Conservation (phyloP, 37 sponge, comb jelly and placozoan species). For the Axinella damicornis region DNA sequence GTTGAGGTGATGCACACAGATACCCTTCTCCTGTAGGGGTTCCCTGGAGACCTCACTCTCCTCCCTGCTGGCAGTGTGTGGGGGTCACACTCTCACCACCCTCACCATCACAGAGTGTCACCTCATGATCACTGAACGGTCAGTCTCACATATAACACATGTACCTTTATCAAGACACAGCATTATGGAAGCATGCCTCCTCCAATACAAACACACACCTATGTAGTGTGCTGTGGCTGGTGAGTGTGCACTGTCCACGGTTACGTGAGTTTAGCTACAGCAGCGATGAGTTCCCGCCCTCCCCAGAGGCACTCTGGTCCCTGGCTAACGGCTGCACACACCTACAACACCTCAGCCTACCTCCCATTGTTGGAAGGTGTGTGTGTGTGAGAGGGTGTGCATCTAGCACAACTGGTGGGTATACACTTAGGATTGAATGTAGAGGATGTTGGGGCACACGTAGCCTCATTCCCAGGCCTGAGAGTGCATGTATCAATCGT, state of each 20-base stretch:
- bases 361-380: constrained; percentile 36
- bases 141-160: neutral
- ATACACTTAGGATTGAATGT: too few species aligned
- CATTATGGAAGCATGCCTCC: too few species aligned
- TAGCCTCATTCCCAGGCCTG: too few species aligned
- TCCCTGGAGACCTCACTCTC: constrained; percentile 49
- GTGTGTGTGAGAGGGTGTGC: neutral
- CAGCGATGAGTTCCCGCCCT: constrained; percentile 71
- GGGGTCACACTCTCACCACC: constrained; percentile 6
- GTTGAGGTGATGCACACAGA: neutral
- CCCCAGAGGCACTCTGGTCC: constrained; percentile 60
- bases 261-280: constrained; percentile 37
- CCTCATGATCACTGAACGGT: constrained; percentile 65
- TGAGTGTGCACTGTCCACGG: constrained; percentile 44
- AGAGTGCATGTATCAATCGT: too few species aligned
- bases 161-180: too few species aligned
- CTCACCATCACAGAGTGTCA: constrained; percentile 51
- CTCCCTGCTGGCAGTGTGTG: neutral
- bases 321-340: constrained; percentile 60
- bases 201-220: neutral
- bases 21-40: constrained; percentile 19
- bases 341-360: constrained; percentile 33
- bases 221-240: constrained; percentile 48
- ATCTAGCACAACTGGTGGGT: too few species aligned
- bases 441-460: too few species aligned